Base-by-base conservation (phyloP, 2,797 vertebrate genomes). In the Sorex maritimensis region DNA sequence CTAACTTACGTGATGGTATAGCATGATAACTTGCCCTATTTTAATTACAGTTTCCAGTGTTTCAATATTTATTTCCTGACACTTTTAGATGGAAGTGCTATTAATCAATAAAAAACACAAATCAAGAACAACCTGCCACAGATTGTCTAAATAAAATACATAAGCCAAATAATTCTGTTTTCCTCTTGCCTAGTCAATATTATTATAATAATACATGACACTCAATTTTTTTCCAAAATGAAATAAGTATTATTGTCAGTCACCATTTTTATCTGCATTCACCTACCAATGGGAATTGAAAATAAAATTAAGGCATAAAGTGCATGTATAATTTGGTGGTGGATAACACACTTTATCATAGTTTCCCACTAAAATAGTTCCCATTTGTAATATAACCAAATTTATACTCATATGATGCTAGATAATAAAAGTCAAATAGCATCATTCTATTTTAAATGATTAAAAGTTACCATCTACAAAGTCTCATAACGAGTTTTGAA, bases 31-130 rank as follows among this genome's bases (percentile, higher is more conserved):
- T 81, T 96, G 96, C 88, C 87, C 67, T 90, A 81, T 94, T 97
- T 98, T 95, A 97, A 97, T 96, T 92, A 94, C 30, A 96, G 86
- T 94, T 97, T 0, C 95, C 96, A 96, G 79, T 95, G 95, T 92
- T 92, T 97, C 91, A 97, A 96, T 97, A 96, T 97, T 97, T 98
- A 97, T 96, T 95, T 96, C 44, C 78, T 96, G 91, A 95, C 72
- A 95, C 61, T 34, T 95, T 96, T 93, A 94, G 89, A 79, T 89
- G 96, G 96, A 93, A 96, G 81, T 89, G 86, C 30, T 96, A 95
- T 97, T 93, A 96, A 94, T 92, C 0, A 0, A 86, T 86, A 95
- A 93, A 97, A 97, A 97, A 96, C 90, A 97, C 84, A 96, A 96
- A 95, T 97, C 90, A 97, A 97, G 77, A 92, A 96, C 91, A 97